A percentile compares a stretch with the other conserved stretches of the same genome.
Conservation (phyloP, 2,113 vertebrate species). For the Ceyx margarethae region DNA sequence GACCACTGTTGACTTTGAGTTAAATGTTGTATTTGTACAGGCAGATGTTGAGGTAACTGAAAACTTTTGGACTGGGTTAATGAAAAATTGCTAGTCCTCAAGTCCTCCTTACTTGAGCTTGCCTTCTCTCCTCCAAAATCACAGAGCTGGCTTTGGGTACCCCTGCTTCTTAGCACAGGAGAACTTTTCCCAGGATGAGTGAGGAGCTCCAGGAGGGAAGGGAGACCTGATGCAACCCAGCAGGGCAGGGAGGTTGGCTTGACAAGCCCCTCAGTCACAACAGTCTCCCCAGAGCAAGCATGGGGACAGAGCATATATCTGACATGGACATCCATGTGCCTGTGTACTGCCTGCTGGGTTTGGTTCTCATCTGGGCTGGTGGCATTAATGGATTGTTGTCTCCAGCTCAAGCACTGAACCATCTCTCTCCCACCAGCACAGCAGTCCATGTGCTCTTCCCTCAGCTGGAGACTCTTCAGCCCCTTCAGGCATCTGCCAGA, state of each 20-base stretch:
- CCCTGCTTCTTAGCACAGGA: not conserved
- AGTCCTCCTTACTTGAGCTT: not conserved
- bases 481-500: not conserved
- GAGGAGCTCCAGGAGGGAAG: not conserved
- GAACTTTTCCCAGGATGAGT: not conserved
- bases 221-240: not conserved
- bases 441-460: not conserved
- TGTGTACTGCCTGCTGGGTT: not conserved
- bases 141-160: not conserved
- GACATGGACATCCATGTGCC: fast-evolving
- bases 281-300: not conserved
- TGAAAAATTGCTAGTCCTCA: not conserved
- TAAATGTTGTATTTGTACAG: slow-evolving; percentile 19
- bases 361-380: not conserved
- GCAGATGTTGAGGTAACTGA: slow-evolving; percentile 15
- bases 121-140: not conserved
- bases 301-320: not conserved
- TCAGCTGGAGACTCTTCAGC: not conserved
- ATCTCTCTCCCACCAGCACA: not conserved
- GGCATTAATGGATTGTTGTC: not conserved
- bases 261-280: not conserved
- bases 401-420: not conserved
- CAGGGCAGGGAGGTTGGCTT: not conserved
- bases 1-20: slow-evolving; percentile 33
- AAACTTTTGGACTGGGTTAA: not conserved